Percentiles rank a stretch among this genome's conserved stretches.
These are phyloP conservation scores for Macrotrachela quadricornifera DNA, from an alignment of 1,140 invertebrate species.

Conservation along the genomic window DNA sequence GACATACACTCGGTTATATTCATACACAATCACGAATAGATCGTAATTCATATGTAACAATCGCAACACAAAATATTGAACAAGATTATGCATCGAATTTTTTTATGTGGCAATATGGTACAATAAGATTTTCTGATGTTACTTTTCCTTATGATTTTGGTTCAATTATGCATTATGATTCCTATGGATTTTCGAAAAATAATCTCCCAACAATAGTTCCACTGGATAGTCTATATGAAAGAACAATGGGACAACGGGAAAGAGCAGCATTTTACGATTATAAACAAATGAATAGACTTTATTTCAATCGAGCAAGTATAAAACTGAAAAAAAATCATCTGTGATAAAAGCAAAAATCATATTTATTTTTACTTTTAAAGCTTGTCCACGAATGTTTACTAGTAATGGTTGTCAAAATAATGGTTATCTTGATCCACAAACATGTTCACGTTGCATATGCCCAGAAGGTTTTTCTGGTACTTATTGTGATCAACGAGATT, in stretches of 20 bases:
- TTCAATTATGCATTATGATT: conserved; percentile 27
- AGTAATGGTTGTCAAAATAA: not conserved
- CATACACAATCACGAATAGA: conserved; percentile 45
- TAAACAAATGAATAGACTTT: conserved; percentile 2
- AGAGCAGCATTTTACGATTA: conserved; percentile 5
- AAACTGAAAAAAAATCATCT: not conserved
- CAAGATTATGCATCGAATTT: conserved; percentile 29
- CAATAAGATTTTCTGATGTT: conserved; percentile 27
- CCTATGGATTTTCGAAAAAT: conserved; percentile 10
- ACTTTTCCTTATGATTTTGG: conserved; percentile 32
- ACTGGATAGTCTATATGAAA: conserved; percentile 1
- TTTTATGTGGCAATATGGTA: conserved; percentile 23
- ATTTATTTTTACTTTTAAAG: not conserved
- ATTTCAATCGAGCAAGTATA: not conserved
- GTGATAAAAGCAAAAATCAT: too few species aligned
- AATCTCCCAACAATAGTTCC: conserved; percentile 1
- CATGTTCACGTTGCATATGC: conserved; percentile 1
- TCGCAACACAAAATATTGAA: conserved; percentile 43
- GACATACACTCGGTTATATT: conserved; percentile 31
- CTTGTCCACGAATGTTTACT: not conserved
- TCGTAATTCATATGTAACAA: conserved; percentile 40
- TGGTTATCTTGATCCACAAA: conserved; percentile 3
- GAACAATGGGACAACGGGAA: conserved; percentile 6
- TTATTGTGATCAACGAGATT: conserved; percentile 2
- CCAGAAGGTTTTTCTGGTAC: conserved; percentile 3